Base-by-base conservation (phyloP, 2,888 invertebrate genomes). In the Leucoptera coffeella region DNA sequence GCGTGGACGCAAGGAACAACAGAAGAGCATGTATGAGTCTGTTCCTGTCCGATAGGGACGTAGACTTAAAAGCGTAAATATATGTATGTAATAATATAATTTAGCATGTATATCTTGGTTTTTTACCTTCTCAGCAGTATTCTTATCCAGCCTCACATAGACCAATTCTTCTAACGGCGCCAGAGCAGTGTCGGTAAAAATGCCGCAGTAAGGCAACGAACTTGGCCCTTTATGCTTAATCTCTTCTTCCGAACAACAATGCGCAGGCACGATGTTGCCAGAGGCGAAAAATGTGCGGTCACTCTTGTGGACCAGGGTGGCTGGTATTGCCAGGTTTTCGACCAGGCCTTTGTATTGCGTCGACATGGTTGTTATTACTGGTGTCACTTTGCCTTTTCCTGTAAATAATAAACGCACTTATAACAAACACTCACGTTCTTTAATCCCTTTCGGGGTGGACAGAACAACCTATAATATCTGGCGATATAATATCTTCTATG, bases 301-400 rank as follows among this genome's bases (percentile, higher is more conserved):
- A 1, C 45, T 27, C 42, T 52, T 48, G 33, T 57, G 58, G 29
- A 64, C 26, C n/a, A n/a, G n/a, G 26, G 58, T 53, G 0, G 49
- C 67, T 0, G 64, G 62, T 25, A 69, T 59, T 30, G 45, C 21
- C 32, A 60, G 32, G 10, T 35, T 35, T 45, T 64, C 64, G 43
- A 67, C 54, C 38, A 65, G 37, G 0, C 67, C 67, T 34, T 48
- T 52, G 49, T 58, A 61, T n/a, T n/a, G n/a, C n/a, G n/a, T n/a
- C n/a, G n/a, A n/a, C n/a, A n/a, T n/a, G n/a, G n/a, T n/a, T n/a
- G n/a, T n/a, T n/a, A n/a, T n/a, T n/a, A n/a, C n/a, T n/a, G n/a
- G n/a, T n/a, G n/a, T n/a, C n/a, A n/a, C n/a, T n/a, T n/a, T n/a
- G n/a, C n/a, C n/a, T n/a, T n/a, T n/a, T n/a, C n/a, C n/a, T n/a